These are phyloP conservation scores for Labeo calbasu DNA, from an alignment of 2,797 vertebrate genomes.

Conservation along the genomic window DNA sequence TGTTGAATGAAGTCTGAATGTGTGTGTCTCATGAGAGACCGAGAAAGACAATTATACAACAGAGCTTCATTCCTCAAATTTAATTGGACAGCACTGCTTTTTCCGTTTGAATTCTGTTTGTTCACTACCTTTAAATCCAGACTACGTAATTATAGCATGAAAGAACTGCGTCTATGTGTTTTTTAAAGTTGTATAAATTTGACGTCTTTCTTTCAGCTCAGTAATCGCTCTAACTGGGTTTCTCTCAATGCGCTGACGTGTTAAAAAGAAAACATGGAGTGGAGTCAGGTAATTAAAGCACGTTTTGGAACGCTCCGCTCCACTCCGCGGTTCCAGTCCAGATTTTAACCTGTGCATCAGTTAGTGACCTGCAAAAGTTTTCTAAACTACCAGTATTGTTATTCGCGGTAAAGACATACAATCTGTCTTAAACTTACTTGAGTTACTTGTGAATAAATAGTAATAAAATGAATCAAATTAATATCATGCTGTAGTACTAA, in stretches of 20 bases:
- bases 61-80: background rate
- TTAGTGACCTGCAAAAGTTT: background rate
- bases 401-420: too few relatives aligned
- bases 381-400: background rate
- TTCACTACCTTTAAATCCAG: background rate
- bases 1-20: conserved; percentile 16
- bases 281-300: background rate
- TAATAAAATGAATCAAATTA: background rate
- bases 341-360: background rate
- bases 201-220: too few relatives aligned
- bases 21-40: background rate
- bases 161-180: background rate
- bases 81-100: background rate
- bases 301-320: background rate
- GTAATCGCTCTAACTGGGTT: background rate
- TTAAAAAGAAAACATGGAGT: conserved; percentile 1
- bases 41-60: conserved; percentile 27
- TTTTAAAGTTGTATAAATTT: background rate
- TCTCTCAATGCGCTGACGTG: background rate
- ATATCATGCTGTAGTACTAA: background rate
- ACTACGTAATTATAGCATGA: background rate
- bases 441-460: background rate
- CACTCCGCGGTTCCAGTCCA: background rate
- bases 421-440: background rate
- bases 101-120: background rate